Evolutionary conservation across 2,888 invertebrate genomes (phyloP).

Genomic region (Himalopsyche kuldschensis): DNA sequence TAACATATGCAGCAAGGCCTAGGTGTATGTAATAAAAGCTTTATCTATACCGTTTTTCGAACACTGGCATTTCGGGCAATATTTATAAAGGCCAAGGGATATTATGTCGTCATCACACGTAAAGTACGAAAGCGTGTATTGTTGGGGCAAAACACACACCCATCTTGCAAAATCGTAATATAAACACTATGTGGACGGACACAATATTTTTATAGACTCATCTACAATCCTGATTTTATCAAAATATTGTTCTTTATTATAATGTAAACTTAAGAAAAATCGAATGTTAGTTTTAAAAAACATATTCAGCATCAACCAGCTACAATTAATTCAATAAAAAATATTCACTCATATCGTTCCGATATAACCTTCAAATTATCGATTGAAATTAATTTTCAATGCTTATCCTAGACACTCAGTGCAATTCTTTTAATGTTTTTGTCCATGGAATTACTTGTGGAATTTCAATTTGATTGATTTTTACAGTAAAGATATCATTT

Average conservation of each 20-base stretch:
- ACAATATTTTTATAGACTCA: not conserved
- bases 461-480: too few relatives aligned
- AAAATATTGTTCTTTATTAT: not conserved
- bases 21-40: not conserved
- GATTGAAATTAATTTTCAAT: too few relatives aligned
- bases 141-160: conserved; percentile 17
- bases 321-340: too few relatives aligned
- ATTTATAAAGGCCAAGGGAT: conserved; percentile 4
- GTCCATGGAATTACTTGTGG: too few relatives aligned
- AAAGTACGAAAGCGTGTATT: conserved; percentile 20
- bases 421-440: too few relatives aligned
- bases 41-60: conserved; percentile 1
- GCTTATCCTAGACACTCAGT: too few relatives aligned
- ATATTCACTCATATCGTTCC: too few relatives aligned
- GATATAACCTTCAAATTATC: too few relatives aligned
- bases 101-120: not conserved
- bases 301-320: too few relatives aligned
- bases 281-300: too few relatives aligned
- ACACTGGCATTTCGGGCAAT: not conserved
- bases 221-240: not conserved
- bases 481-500: too few relatives aligned
- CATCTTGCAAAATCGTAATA: conserved; percentile 26
- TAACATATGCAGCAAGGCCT: not conserved
- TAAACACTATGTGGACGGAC: conserved; percentile 4
- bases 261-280: not conserved